These are phyloP conservation scores for Daptonema setosum DNA, from an alignment of 2,888 invertebrate species.

Conservation along the genomic window DNA sequence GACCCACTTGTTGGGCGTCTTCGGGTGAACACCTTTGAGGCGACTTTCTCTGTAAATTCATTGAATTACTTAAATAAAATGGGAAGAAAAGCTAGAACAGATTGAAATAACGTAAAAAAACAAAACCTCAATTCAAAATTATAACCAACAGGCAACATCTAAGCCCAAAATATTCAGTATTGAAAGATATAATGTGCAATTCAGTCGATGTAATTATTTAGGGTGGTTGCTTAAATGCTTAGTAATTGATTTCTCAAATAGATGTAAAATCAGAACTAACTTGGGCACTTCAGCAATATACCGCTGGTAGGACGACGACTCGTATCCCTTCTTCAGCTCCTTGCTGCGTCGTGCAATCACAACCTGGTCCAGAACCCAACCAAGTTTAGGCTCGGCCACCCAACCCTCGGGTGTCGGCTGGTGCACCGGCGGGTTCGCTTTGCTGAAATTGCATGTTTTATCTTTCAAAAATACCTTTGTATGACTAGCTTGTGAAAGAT, in stretches of 20 bases:
- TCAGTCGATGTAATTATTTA: too few relatives aligned
- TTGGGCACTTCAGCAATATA: neutral
- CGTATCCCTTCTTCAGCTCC: neutral
- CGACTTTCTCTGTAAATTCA: constrained; percentile 1
- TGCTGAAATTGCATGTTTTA: neutral
- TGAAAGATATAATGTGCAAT: too few relatives aligned
- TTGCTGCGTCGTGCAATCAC: neutral
- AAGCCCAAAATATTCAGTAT: too few relatives aligned
- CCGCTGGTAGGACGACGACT: neutral
- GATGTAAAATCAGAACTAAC: neutral
- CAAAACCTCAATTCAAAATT: too few relatives aligned
- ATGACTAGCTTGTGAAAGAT: too few relatives aligned
- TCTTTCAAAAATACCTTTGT: too few relatives aligned
- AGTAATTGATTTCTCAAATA: too few relatives aligned
- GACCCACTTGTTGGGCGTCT: constrained; percentile 62
- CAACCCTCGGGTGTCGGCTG: neutral
- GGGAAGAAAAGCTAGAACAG: neutral
- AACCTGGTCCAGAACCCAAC: neutral
- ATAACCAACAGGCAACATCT: too few relatives aligned
- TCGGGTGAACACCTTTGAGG: constrained; percentile 41
- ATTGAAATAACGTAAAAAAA: neutral
- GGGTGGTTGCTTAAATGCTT: too few relatives aligned
- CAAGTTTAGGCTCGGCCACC: neutral
- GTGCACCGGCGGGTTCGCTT: neutral
- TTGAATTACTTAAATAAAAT: neutral